Conservation (phyloP, 2,797 vertebrate species). For the Acanthiza pusilla region DNA sequence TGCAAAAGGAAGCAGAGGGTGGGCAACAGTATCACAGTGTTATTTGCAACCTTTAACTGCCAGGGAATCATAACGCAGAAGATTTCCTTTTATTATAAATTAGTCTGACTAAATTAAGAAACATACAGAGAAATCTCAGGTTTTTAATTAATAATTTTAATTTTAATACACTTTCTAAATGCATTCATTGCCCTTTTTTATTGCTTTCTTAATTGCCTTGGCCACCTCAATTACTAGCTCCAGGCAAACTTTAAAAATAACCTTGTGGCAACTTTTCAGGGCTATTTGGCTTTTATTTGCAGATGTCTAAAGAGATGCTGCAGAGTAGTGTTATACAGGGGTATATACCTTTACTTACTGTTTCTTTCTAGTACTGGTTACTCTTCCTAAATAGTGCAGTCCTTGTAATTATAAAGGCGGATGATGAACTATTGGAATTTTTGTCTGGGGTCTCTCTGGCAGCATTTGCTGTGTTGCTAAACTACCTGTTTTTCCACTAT, state of each 20-base stretch:
- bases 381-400: not conserved
- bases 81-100: not conserved
- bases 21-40: not conserved
- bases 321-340: not conserved
- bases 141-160: not conserved
- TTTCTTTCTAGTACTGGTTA: not conserved
- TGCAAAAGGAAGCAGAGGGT: not conserved
- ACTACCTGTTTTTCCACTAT: not conserved
- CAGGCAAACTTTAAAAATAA: constrained; percentile 20
- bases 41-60: not conserved
- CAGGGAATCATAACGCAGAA: not conserved
- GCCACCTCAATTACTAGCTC: not conserved
- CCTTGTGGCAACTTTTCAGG: not conserved
- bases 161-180: not conserved
- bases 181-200: not conserved
- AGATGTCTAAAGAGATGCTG: not conserved
- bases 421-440: not conserved
- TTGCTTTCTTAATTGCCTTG: not conserved
- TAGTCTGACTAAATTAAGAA: not conserved
- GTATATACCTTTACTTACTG: not conserved
- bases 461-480: not conserved
- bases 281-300: constrained; percentile 1
- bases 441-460: not conserved
- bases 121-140: not conserved
- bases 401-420: not conserved